Base-by-base conservation (phyloP, 53 echinoderm and acorn worm genomes). In the Patiria pectinifera region DNA sequence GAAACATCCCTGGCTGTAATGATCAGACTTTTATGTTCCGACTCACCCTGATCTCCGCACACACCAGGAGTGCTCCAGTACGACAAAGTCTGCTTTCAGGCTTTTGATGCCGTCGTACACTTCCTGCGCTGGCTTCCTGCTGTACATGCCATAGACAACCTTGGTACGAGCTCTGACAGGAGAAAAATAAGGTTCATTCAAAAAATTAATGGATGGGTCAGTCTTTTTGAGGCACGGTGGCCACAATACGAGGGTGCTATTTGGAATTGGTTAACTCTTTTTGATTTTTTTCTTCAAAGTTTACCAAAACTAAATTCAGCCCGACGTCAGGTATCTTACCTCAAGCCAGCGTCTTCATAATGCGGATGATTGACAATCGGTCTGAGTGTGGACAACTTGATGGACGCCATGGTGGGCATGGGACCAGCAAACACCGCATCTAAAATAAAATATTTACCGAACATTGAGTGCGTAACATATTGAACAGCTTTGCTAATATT, bases 391-490 rank as follows among this genome's bases (percentile, higher is more conserved):
- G 97, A 97, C 47, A 97, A 86, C 82, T 95, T 96, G 58, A 96
- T 83, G n/a, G 96, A 94, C 44, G 97, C 96, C 97, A 96, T 97
- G 79, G 97, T 97, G 21, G 97, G 96, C 97, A 97, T 97, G 23
- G 97, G 92, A 85, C 97, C 97, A 35, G 96, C 96, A 96, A 97
- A 97, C 58, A 97, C 97, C 18, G 97, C 96, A 93, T 96, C 97
- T 97, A 87, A 4, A 93, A 93, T 47, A 82, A 3, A 79, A 23
- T 15, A 18, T 66, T 14, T 66, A 18, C 66, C 4, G 66, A 66
- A 66, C 66, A 66, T 35, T 35, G 35, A 35, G 35, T 35, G 35
- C 35, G 35, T 35, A 35, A 35, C 35, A 35, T 35, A 35, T 35
- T 35, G 0, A 35, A 35, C 35, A 35, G 35, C 35, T 35, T 35